phyloP scores from a whole-genome alignment of 2,888 invertebrate genomes.

The Aspidapion aeneum region DNA sequence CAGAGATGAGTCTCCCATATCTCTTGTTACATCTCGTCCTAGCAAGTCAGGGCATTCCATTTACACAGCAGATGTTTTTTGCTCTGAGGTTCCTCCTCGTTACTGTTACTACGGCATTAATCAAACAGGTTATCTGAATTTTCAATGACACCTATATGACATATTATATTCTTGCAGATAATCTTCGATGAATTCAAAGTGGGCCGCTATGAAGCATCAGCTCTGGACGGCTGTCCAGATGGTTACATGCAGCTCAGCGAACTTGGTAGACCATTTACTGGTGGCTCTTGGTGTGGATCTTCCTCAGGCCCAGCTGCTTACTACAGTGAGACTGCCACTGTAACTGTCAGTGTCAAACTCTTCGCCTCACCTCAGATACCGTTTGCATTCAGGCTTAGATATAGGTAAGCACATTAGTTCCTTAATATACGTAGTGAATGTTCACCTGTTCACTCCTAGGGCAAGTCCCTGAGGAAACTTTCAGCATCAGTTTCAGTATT shows the following conservation, averaged over 20 bases:
- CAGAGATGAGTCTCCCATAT: too few relatives aligned
- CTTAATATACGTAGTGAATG: too few relatives aligned
- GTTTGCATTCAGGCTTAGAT: constrained; percentile 77
- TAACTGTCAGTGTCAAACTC: constrained; percentile 79
- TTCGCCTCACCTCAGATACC: constrained; percentile 69
- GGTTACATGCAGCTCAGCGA: constrained; percentile 87
- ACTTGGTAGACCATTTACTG: constrained; percentile 81
- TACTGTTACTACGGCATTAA: too few relatives aligned
- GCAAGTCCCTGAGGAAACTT: too few relatives aligned
- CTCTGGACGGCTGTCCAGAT: constrained; percentile 77
- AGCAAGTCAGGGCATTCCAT: too few relatives aligned
- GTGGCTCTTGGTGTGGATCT: constrained; percentile 87
- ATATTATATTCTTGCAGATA: constrained; percentile 58
- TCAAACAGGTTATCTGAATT: too few relatives aligned
- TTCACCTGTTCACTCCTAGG: too few relatives aligned
- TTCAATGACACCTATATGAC: too few relatives aligned
- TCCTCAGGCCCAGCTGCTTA: constrained; percentile 78
- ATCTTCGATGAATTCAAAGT: constrained; percentile 87
- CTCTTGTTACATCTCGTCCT: too few relatives aligned
- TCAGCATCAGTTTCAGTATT: too few relatives aligned
- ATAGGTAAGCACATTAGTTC: constrained; percentile 46
- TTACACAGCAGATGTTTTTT: too few relatives aligned
- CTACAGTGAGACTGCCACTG: constrained; percentile 87
- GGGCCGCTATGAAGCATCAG: constrained; percentile 74
- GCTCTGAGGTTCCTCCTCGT: too few relatives aligned